phyloP scores from a whole-genome alignment of 2,113 vertebrate species.

The Eulemur rufifrons region DNA sequence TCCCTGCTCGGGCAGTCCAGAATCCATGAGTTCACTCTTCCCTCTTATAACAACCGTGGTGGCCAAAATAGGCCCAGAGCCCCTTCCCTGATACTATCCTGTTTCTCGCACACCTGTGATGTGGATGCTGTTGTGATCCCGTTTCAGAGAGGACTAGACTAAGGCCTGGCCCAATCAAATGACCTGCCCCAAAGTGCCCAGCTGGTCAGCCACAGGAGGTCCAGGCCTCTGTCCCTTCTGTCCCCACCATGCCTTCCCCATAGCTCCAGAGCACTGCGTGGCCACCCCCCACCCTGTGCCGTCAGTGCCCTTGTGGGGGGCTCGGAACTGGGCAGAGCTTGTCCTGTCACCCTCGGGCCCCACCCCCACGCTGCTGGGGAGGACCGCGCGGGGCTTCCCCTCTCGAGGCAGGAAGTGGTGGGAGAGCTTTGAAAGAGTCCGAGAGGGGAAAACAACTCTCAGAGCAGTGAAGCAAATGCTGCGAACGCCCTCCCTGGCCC shows the following conservation, averaged over 20 bases:
- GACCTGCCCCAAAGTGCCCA: background rate
- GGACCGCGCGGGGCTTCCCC: constrained; percentile 51
- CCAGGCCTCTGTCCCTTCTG: background rate
- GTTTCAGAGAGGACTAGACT: background rate
- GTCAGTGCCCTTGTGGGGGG: background rate
- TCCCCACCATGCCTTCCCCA: too few species aligned
- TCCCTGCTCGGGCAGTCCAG: background rate
- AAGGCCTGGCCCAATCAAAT: background rate
- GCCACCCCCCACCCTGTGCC: background rate
- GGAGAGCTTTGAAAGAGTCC: constrained; percentile 51
- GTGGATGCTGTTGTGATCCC: background rate
- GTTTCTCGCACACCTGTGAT: background rate
- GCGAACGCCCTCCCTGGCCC: background rate
- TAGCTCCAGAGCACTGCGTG: too few species aligned
- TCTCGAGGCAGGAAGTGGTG: constrained; percentile 65
- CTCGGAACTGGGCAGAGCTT: background rate
- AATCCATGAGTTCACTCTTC: background rate
- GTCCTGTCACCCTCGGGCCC: background rate
- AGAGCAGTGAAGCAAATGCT: background rate
- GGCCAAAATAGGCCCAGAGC: background rate
- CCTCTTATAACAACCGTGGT: fast-evolving
- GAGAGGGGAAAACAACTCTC: background rate
- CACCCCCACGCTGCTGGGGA: background rate
- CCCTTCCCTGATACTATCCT: background rate
- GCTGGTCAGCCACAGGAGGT: background rate